These are phyloP conservation scores for Tinea pellionella DNA, from an alignment of 2,888 invertebrate genomes.

Conservation along the genomic window DNA sequence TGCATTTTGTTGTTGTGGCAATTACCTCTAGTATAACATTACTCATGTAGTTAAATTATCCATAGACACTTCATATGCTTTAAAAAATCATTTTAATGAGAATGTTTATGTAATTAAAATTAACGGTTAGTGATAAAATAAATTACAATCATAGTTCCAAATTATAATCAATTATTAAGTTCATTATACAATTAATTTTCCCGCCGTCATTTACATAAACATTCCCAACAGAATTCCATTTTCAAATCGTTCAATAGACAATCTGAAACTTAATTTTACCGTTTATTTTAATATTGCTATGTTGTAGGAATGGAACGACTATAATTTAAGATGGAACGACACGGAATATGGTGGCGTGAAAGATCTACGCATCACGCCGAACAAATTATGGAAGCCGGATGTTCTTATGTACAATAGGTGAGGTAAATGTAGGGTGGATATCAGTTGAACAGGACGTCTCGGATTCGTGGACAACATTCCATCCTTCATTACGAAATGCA, in stretches of 20 bases:
- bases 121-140: no score
- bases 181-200: background rate
- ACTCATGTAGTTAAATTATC: no score
- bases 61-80: no score
- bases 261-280: no score
- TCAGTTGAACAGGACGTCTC: background rate
- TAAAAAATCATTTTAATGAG: background rate
- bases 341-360: conserved; percentile 94
- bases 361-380: conserved; percentile 93
- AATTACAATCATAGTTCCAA: background rate
- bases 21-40: no score
- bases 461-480: background rate
- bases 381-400: conserved; percentile 98
- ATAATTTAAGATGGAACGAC: conserved; percentile 97
- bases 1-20: no score
- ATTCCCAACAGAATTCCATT: background rate
- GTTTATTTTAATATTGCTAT: background rate
- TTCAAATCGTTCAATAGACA: background rate
- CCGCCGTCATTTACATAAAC: conserved; percentile 1
- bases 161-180: background rate
- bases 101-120: background rate
- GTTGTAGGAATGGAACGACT: conserved; percentile 95
- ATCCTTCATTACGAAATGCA: background rate
- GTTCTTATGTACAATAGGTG: conserved; percentile 99
- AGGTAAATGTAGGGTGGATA: conserved; percentile 23